Conservation (phyloP, 2,888 invertebrate species). For the Hemithea aestivaria region DNA sequence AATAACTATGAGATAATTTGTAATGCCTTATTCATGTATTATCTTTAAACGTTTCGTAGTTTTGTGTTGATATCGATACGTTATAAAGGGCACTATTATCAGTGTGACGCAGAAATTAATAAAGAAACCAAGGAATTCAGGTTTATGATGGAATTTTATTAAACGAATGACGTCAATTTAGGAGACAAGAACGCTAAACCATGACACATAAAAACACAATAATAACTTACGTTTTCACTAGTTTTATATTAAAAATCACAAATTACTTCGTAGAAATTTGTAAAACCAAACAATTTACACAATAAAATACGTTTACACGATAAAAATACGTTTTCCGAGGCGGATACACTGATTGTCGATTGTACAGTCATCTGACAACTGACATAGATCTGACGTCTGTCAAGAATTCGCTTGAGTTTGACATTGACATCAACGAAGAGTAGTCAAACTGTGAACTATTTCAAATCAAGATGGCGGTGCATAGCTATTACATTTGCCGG, state of each 20-base stretch:
- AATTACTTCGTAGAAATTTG: conserved; percentile 18
- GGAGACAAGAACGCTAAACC: conserved; percentile 9
- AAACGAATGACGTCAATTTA: conserved; percentile 66
- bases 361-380: conserved; percentile 71
- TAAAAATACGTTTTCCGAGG: conserved; percentile 48
- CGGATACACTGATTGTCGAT: conserved; percentile 65
- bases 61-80: not conserved
- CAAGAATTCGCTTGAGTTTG: too few relatives aligned
- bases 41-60: not conserved
- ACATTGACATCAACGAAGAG: too few relatives aligned
- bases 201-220: conserved; percentile 7
- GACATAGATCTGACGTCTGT: not conserved
- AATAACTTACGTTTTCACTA: conserved; percentile 23
- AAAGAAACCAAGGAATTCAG: conserved; percentile 15
- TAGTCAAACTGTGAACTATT: too few relatives aligned
- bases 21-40: conserved; percentile 4
- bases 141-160: conserved; percentile 53
- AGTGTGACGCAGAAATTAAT: conserved; percentile 3
- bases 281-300: conserved; percentile 9
- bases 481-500: too few relatives aligned
- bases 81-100: not conserved
- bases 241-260: conserved; percentile 20
- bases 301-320: conserved; percentile 38
- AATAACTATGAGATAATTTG: conserved; percentile 14
- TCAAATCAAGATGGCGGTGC: too few relatives aligned